These are phyloP conservation scores for Omphaloscelis lunosa DNA, from an alignment of 2,888 invertebrate species.

Conservation along the genomic window DNA sequence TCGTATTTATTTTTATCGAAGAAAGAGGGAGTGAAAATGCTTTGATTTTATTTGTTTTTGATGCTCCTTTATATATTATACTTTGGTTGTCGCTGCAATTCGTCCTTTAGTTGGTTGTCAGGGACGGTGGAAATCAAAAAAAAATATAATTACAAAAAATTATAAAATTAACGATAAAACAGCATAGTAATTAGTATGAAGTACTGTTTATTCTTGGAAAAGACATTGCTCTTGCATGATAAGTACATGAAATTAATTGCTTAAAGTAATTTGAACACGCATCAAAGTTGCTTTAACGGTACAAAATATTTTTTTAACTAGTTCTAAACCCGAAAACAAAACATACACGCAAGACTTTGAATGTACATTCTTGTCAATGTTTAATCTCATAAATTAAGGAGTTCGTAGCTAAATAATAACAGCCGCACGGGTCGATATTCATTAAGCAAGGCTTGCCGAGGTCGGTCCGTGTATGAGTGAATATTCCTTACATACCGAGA, in stretches of 20 bases:
- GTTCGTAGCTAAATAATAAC: background rate
- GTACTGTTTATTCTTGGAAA: constrained; percentile 22
- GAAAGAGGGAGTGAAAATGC: constrained; percentile 47
- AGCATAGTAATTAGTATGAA: constrained; percentile 9
- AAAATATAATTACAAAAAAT: background rate
- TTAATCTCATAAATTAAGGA: background rate
- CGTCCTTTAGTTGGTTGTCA: constrained; percentile 5
- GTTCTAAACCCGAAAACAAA: constrained; percentile 2
- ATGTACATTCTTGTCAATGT: constrained; percentile 8
- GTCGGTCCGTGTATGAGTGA: too few relatives aligned
- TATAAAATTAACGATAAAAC: constrained; percentile 12
- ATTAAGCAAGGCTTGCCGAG: background rate
- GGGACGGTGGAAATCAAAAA: constrained; percentile 6
- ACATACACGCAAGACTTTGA: background rate
- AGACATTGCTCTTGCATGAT: background rate
- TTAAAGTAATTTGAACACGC: constrained; percentile 10
- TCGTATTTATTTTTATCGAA: constrained; percentile 67
- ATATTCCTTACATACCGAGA: too few relatives aligned
- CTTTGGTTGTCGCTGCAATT: constrained; percentile 7
- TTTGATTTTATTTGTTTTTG: constrained; percentile 54
- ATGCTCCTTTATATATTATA: constrained; percentile 37
- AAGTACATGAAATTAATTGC: constrained; percentile 20
- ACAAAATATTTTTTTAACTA: constrained; percentile 18
- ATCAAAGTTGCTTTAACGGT: constrained; percentile 24
- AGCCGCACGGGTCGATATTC: background rate